Base-by-base conservation (phyloP, 2,113 vertebrate species). In the Brachirus orientalis region DNA sequence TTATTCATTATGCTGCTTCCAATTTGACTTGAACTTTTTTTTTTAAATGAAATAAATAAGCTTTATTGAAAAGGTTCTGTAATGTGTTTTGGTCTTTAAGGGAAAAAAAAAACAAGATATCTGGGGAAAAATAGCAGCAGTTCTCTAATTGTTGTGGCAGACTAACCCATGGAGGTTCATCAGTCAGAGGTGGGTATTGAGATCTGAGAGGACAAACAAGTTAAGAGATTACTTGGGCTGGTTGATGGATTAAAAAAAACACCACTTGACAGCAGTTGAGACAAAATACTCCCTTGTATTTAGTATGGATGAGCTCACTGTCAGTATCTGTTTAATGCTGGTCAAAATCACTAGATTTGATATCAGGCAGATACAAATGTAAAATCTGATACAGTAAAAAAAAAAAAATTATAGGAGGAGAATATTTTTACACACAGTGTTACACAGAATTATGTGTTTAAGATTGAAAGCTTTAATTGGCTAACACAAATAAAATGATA, bases 1-100 rank as follows among this genome's bases (percentile, higher is more conserved):
- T 65, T 57, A 64, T 75, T 40, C 65, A 53, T 69, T 10, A 54
- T 28, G 28, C n/a, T 10, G n/a, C 4, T 57, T 63, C 17, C 17
- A 52, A 37, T 67, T 73, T 70, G 33, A 41, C 41, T 69, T 1
- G 0, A 47, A 22, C 3, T 43, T 43, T 43, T 40, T 40, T 40
- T 40, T 40, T 3, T 40, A 10, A 43, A 64, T 69, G 10, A 60
- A 64, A 68, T 61, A 56, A 69, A n/a, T 6, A 13, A 28, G 12
- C 40, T 68, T 40, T 35, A 64, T 46, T 11, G 7, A 43, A 40
- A 55, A 68, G 54, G 48, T 54, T 18, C 19, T 43, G 17, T 70
- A 57, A 46, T 69, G n/a, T 56, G 50, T 28, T 28, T 6, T 28
- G 28, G 28, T 28, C 28, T 28, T 28, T 28, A 1, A 64, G 6